phyloP scores from a whole-genome alignment of 2,888 invertebrate genomes.

The Choreutis nemorana region DNA sequence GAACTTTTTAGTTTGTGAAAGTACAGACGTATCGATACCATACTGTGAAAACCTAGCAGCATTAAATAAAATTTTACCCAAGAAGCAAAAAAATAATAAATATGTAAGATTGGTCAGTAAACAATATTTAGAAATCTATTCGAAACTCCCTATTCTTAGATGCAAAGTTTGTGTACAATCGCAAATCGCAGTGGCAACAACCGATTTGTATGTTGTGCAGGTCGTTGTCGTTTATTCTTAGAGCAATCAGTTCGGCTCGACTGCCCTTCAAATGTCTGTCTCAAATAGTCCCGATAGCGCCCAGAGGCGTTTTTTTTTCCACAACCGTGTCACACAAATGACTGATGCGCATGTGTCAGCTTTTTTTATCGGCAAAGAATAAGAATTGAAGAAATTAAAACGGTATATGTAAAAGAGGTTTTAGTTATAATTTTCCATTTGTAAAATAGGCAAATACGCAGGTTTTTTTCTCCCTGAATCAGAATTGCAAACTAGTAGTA shows the following conservation, averaged over 20 bases:
- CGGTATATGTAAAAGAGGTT: not conserved
- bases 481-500: too few species aligned
- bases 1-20: too few species aligned
- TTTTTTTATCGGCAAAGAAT: conserved; percentile 32
- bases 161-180: too few species aligned
- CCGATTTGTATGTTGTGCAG: conserved; percentile 22
- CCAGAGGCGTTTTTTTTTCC: conserved; percentile 42
- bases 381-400: conserved; percentile 7
- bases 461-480: too few species aligned
- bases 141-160: too few species aligned
- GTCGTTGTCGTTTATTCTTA: conserved; percentile 31
- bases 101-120: too few species aligned
- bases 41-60: too few species aligned
- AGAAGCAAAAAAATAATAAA: too few species aligned
- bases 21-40: too few species aligned
- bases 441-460: too few species aligned
- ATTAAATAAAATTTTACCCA: too few species aligned
- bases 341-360: conserved; percentile 52
- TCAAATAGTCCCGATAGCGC: conserved; percentile 24
- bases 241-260: conserved; percentile 35
- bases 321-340: conserved; percentile 37
- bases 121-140: too few species aligned
- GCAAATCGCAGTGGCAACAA: conserved; percentile 14
- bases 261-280: conserved; percentile 40
- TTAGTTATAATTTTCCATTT: not conserved